phyloP scores from a whole-genome alignment of 1,140 invertebrate genomes.

The Aphaenogaster rudis region DNA sequence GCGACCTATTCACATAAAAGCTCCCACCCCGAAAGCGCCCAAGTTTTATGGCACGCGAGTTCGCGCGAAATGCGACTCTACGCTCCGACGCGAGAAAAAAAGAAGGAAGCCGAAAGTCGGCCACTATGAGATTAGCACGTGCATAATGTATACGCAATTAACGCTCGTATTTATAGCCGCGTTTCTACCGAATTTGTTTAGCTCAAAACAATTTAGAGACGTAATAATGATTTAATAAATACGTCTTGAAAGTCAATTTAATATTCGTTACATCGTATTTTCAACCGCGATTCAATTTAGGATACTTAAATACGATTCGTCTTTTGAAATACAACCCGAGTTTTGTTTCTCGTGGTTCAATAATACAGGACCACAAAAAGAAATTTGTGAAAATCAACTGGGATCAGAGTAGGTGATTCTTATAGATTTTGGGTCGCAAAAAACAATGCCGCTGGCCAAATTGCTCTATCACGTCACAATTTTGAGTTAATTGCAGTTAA shows the following conservation, averaged over 20 bases:
- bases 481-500: too few species aligned
- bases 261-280: background rate
- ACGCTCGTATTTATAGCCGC: conserved; percentile 13
- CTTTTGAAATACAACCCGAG: too few species aligned
- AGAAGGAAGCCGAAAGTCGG: background rate
- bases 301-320: background rate
- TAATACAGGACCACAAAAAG: too few species aligned
- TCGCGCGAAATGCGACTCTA: conserved; percentile 13
- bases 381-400: too few species aligned
- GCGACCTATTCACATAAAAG: conserved; percentile 62
- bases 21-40: conserved; percentile 29
- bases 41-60: conserved; percentile 47
- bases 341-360: too few species aligned
- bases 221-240: background rate
- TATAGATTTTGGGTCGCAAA: too few species aligned
- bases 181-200: background rate
- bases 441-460: too few species aligned
- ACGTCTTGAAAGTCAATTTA: background rate
- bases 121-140: conserved; percentile 40
- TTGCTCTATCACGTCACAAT: too few species aligned
- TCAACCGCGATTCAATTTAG: background rate
- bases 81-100: background rate
- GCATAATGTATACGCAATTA: conserved; percentile 31
- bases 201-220: background rate
- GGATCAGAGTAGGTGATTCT: too few species aligned